phyloP scores from a whole-genome alignment of 1,140 invertebrate genomes.

The Drosophila asahinai region DNA sequence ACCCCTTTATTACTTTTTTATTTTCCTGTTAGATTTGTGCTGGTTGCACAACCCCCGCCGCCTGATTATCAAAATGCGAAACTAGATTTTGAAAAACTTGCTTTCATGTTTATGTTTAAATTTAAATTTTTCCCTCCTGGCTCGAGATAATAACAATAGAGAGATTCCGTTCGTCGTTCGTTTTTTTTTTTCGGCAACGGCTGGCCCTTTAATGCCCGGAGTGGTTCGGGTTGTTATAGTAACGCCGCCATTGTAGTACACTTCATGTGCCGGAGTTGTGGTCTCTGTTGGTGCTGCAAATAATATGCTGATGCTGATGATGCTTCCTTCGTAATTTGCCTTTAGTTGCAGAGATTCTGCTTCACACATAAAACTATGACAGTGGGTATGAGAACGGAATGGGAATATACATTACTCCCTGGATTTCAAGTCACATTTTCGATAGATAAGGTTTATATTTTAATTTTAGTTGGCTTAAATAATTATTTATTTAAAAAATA shows the following conservation, averaged over 20 bases:
- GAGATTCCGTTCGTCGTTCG: slow-evolving; percentile 19
- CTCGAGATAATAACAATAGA: slow-evolving; percentile 64
- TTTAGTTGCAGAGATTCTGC: slow-evolving; percentile 61
- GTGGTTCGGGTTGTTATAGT: slow-evolving; percentile 26
- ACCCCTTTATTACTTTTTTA: slow-evolving; percentile 13
- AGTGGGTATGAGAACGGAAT: slow-evolving; percentile 5
- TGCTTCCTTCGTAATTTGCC: slow-evolving; percentile 63
- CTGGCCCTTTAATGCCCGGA: slow-evolving; percentile 43
- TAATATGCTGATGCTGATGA: slow-evolving; percentile 55
- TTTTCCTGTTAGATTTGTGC: not conserved
- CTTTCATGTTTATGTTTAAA: slow-evolving; percentile 78
- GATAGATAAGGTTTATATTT: too few relatives aligned
- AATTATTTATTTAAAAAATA: too few relatives aligned
- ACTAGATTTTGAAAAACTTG: slow-evolving; percentile 67
- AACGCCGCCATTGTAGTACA: slow-evolving; percentile 21
- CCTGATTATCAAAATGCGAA: slow-evolving; percentile 75
- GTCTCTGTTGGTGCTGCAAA: slow-evolving; percentile 57
- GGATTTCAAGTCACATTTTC: too few relatives aligned
- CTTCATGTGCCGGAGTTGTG: slow-evolving; percentile 54
- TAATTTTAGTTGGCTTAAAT: too few relatives aligned
- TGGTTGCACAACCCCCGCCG: slow-evolving; percentile 56
- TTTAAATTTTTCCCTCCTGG: slow-evolving; percentile 33
- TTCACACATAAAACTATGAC: slow-evolving; percentile 12
- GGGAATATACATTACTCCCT: too few relatives aligned
- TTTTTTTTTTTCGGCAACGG: slow-evolving; percentile 10